Conservation (phyloP, 2,888 invertebrate genomes). For the Drosophila lacicola region DNA sequence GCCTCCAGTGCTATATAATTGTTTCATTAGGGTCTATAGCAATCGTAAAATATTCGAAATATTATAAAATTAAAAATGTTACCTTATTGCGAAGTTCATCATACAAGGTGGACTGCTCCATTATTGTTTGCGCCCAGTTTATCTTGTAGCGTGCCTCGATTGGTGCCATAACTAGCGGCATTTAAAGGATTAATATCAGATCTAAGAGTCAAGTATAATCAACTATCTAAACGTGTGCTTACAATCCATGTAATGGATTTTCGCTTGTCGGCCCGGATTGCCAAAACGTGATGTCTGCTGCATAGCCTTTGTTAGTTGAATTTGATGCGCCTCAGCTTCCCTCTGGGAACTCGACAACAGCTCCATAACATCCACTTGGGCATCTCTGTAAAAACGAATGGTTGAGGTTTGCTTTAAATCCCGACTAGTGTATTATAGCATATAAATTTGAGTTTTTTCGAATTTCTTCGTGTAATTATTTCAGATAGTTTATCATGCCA, state of each 20-base stretch:
- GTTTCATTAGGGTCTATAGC: no score
- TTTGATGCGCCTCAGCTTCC: neutral
- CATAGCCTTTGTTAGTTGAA: neutral
- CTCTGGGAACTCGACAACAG: conserved; percentile 1
- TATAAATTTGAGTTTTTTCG: no score
- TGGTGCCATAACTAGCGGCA: conserved; percentile 30
- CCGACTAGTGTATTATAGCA: no score
- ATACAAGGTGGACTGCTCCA: conserved; percentile 33
- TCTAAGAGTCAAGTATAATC: no score
- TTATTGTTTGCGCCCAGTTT: conserved; percentile 26
- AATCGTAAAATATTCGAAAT: neutral
- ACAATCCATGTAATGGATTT: conserved; percentile 33
- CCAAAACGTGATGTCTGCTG: neutral
- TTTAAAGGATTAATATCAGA: no score
- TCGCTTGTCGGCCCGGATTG: conserved; percentile 6
- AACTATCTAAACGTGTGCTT: neutral
- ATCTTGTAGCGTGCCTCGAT: conserved; percentile 57
- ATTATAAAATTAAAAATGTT: neutral
- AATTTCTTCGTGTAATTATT: no score
- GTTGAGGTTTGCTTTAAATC: no score
- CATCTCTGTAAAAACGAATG: conserved; percentile 3
- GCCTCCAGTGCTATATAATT: no score
- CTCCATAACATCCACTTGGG: conserved; percentile 11
- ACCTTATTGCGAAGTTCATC: conserved; percentile 23
- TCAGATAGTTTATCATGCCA: no score